Base-by-base conservation (phyloP, 2,113 vertebrate species). In the human (Homo sapiens) region DNA sequence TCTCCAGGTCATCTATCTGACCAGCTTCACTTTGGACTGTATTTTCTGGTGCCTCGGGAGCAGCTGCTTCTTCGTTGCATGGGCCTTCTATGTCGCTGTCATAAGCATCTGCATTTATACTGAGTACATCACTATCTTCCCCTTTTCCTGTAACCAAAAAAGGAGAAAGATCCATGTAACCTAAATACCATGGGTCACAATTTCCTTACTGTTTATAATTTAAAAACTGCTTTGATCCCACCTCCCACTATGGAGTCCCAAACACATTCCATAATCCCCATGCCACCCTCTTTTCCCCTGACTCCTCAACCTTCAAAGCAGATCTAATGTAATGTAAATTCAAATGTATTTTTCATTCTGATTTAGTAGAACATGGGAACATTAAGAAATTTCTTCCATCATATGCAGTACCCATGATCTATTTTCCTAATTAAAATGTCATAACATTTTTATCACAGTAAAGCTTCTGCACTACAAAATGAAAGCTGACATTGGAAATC, bases 51-150 rank as follows among this genome's bases (percentile, higher is more conserved):
- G 83, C 93, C 22, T 98, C 97, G 11, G 97, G 96, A 84, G 97
- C 98, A 80, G 97, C 95, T 6, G 98, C 93, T 78, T 99, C 99
- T 96, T 99, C 99, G 6, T 99, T 99, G 98, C 99, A 99, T 1
- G 99, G 99, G 10, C 99, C 99, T 98, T 99, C 99, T 93, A 99
- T 99, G 98, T 99, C 99, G 27, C 99, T 99, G 92, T 99, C 99
- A 50, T 99, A 99, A 2, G 99, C 99, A 97, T 99, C 99, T 70
- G 99, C 99, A 64, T 99, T 99, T 98, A 99, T 99, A 98, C 99
- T 99, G 68, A 99, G 99, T 45, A 99, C 99, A 89, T 99, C 99
- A 3, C 99, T 99, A 93, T 99, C 99, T 98, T 99, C 99, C 90
- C 99, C 99, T 57, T 98, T 99, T 92, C 99, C 99, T 99, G 98